Evolutionary conservation across 2,113 vertebrate species (phyloP).

Genomic region (Pogonocichla stellata): DNA sequence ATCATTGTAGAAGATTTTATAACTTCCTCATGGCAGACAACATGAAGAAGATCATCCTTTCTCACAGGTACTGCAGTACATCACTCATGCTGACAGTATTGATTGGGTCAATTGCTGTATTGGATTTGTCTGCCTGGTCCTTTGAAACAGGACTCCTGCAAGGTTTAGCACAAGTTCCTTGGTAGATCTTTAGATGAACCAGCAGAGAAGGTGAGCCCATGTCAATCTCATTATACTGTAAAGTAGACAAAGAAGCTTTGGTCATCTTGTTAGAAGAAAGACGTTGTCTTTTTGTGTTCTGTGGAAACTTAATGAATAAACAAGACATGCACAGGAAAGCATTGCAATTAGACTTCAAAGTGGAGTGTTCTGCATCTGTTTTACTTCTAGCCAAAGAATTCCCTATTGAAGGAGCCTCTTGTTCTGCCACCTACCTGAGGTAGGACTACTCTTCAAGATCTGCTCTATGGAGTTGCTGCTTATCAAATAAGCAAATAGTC

Average conservation of each 20-base stretch:
- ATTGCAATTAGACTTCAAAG: slow-evolving; percentile 17
- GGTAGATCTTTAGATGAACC: not conserved
- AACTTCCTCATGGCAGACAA: slow-evolving; percentile 99
- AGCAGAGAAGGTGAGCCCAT: not conserved
- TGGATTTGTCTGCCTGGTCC: not conserved
- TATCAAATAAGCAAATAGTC: slow-evolving; percentile 22
- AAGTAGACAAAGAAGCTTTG: not conserved
- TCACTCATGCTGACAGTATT: not conserved
- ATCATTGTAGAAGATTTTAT: slow-evolving; percentile 95
- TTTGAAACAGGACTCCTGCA: not conserved
- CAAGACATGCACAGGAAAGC: not conserved
- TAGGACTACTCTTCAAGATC: slow-evolving; percentile 15
- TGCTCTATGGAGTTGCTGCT: not conserved
- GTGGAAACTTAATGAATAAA: not conserved
- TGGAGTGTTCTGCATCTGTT: slow-evolving; percentile 37
- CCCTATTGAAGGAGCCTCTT: slow-evolving; percentile 36
- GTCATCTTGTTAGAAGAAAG: not conserved
- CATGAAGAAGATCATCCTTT: slow-evolving; percentile 99
- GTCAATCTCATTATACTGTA: not conserved
- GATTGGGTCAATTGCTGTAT: not conserved
- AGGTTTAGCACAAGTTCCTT: not conserved
- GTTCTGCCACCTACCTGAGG: slow-evolving; percentile 40
- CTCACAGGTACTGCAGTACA: slow-evolving; percentile 84
- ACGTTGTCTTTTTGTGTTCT: not conserved
- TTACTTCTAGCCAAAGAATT: slow-evolving; percentile 52